These are phyloP conservation scores for Pristionchus fissidentatus DNA, from an alignment of 2,888 invertebrate species.

Conservation along the genomic window DNA sequence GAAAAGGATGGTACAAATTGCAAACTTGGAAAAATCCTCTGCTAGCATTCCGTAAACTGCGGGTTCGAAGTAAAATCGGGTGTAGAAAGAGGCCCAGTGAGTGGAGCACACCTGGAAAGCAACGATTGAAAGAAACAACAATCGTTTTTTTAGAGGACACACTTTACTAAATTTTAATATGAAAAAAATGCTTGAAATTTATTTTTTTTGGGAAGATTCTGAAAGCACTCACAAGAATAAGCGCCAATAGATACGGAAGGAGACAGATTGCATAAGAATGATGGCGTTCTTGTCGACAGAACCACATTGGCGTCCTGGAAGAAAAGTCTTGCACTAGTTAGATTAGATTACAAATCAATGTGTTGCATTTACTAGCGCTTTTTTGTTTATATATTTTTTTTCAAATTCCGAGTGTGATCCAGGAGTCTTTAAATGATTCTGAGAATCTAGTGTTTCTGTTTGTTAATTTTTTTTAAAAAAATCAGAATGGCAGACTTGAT, in stretches of 20 bases:
- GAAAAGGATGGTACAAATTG: not conserved
- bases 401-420: too few species aligned
- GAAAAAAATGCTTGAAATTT: too few species aligned
- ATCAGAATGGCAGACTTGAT: not conserved
- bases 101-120: conserved; percentile 1
- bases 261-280: conserved; percentile 26
- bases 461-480: not conserved
- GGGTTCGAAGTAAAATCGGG: conserved; percentile 40
- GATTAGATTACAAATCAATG: not conserved
- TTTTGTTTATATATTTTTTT: too few species aligned
- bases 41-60: conserved; percentile 45
- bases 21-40: conserved; percentile 37
- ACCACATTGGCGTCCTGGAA: conserved; percentile 23
- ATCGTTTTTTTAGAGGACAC: too few species aligned
- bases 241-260: not conserved
- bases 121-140: not conserved
- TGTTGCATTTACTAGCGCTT: too few species aligned
- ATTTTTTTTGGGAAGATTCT: not conserved
- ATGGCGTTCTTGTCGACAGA: conserved; percentile 26
- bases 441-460: too few species aligned
- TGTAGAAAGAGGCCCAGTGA: conserved; percentile 19
- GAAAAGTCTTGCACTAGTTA: too few species aligned
- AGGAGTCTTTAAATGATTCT: too few species aligned
- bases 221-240: not conserved
- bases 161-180: too few species aligned